Conservation (phyloP, 1,140 invertebrate genomes). For the Dryas iulia region DNA sequence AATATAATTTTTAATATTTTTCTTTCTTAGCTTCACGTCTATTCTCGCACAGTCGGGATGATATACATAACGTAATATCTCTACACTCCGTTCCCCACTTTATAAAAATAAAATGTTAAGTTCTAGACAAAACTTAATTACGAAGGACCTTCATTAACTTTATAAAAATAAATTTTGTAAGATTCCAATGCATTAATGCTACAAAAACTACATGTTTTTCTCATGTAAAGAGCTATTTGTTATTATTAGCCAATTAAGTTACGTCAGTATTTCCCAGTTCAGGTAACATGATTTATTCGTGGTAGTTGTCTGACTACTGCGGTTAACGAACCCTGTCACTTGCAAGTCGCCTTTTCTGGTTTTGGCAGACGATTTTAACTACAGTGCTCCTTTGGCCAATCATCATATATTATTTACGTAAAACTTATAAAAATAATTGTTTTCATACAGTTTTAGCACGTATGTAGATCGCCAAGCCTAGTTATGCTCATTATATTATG, state of each 20-base stretch:
- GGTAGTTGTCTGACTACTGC: slow-evolving; percentile 45
- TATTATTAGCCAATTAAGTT: slow-evolving; percentile 30
- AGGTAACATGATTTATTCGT: slow-evolving; percentile 63
- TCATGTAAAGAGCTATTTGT: slow-evolving; percentile 20
- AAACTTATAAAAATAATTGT: slow-evolving; percentile 34
- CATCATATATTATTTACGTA: slow-evolving; percentile 41
- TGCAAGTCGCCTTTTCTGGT: slow-evolving; percentile 62
- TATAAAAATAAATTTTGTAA: not conserved
- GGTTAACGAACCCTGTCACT: slow-evolving; percentile 76
- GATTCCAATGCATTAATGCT: not conserved
- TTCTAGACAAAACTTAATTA: not conserved
- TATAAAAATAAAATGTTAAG: too few species aligned
- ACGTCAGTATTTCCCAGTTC: slow-evolving; percentile 40
- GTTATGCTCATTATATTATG: not conserved
- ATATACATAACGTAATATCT: too few species aligned
- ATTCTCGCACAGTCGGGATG: too few species aligned
- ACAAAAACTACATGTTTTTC: not conserved
- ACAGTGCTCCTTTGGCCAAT: slow-evolving; percentile 55
- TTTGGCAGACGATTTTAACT: slow-evolving; percentile 68
- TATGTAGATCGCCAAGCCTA: too few species aligned
- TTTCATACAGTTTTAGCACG: not conserved
- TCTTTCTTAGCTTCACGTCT: too few species aligned
- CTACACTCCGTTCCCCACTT: too few species aligned
- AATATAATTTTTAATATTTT: too few species aligned
- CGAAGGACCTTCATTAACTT: not conserved